Conservation (phyloP, 2,797 vertebrate genomes). For the Fistularia tabacaria region DNA sequence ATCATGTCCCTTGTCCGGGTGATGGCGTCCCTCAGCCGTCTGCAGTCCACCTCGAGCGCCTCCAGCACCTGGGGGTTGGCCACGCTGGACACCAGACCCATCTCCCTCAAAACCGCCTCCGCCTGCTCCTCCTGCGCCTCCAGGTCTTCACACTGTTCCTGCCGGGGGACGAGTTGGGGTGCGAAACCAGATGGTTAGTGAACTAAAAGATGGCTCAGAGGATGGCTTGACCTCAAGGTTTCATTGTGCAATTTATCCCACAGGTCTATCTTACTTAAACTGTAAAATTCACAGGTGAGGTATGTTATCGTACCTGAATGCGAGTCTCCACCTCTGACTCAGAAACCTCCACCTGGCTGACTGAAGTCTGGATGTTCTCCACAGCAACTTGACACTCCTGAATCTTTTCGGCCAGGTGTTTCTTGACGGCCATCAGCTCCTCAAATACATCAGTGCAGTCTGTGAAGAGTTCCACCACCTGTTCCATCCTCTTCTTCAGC, state of each 20-base stretch:
- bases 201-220: no score
- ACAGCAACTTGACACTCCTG: conserved; percentile 56
- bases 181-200: no score
- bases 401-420: conserved; percentile 67
- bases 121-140: conserved; percentile 82
- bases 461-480: conserved; percentile 75
- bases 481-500: conserved; percentile 75
- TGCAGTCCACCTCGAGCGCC: conserved; percentile 76
- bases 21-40: conserved; percentile 65
- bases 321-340: conserved; percentile 40
- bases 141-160: conserved; percentile 84
- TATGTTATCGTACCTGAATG: conserved; percentile 54
- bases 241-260: no score
- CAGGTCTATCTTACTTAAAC: no score
- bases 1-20: conserved; percentile 79
- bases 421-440: conserved; percentile 72
- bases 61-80: conserved; percentile 78
- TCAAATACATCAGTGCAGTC: conserved; percentile 75
- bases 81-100: conserved; percentile 73
- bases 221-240: no score
- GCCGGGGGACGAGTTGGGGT: background rate
- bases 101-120: conserved; percentile 78
- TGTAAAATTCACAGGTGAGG: no score
- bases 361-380: conserved; percentile 55
- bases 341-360: conserved; percentile 44